These are phyloP conservation scores for Apteryx owenii DNA, from an alignment of 2,113 vertebrate genomes.

Conservation along the genomic window DNA sequence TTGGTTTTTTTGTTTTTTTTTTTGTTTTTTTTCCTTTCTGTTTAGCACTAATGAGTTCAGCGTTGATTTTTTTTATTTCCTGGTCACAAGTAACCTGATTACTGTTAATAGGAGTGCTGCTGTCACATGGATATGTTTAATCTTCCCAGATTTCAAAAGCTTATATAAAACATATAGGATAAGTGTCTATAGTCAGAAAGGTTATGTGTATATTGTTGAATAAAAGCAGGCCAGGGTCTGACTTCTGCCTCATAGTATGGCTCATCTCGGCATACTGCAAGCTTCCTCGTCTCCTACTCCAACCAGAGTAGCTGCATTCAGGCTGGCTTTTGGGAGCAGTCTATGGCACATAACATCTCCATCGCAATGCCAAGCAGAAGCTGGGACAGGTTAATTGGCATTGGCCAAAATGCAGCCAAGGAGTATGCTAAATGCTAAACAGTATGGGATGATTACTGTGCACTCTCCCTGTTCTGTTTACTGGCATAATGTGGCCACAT, in stretches of 20 bases:
- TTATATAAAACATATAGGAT: neutral
- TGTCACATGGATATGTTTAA: neutral
- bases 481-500: neutral
- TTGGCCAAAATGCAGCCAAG: neutral
- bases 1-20: neutral
- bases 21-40: neutral
- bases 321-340: neutral
- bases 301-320: neutral
- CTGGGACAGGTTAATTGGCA: neutral
- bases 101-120: neutral
- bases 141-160: neutral
- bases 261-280: neutral
- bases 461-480: neutral
- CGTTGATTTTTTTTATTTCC: neutral
- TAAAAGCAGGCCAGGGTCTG: neutral
- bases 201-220: neutral
- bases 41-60: neutral
- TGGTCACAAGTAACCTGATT: neutral
- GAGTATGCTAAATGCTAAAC: neutral
- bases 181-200: neutral
- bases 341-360: neutral
- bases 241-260: neutral
- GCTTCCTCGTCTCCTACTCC: neutral
- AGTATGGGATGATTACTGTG: neutral
- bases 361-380: neutral